Percentiles rank a stretch among this genome's conserved stretches.
Evolutionary conservation across 2,797 vertebrate genomes (phyloP).

Genomic region (Galagoides demidoff): DNA sequence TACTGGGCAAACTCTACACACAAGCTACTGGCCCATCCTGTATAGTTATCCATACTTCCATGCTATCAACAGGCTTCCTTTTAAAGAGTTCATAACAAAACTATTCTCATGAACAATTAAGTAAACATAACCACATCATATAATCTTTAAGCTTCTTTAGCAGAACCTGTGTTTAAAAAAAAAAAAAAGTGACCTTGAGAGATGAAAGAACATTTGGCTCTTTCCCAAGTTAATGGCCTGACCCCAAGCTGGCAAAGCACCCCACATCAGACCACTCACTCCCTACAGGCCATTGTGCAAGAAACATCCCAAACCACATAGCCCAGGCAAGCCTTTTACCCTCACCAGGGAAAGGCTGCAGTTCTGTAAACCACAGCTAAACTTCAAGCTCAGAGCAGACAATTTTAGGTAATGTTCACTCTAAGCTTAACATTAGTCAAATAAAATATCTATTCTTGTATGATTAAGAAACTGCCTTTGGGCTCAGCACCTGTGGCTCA

Average conservation of each 20-base stretch:
- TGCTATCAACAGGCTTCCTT: neutral
- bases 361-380: neutral
- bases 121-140: neutral
- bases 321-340: neutral
- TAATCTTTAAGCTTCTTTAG: neutral
- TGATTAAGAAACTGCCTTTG: neutral
- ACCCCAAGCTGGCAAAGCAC: neutral
- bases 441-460: neutral
- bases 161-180: neutral
- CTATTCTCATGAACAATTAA: neutral
- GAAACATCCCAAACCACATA: neutral
- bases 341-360: neutral
- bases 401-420: neutral
- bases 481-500: too few species aligned
- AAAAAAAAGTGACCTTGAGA: neutral
- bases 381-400: neutral
- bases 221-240: neutral
- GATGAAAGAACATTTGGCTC: neutral
- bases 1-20: neutral
- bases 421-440: neutral
- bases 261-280: neutral
- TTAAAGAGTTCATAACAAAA: neutral
- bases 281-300: neutral
- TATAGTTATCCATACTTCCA: neutral
- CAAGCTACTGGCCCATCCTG: neutral